A percentile compares a stretch with the other conserved stretches of the same genome.
Conservation (phyloP, 2,113 vertebrate species). For the Sapajus apella region DNA sequence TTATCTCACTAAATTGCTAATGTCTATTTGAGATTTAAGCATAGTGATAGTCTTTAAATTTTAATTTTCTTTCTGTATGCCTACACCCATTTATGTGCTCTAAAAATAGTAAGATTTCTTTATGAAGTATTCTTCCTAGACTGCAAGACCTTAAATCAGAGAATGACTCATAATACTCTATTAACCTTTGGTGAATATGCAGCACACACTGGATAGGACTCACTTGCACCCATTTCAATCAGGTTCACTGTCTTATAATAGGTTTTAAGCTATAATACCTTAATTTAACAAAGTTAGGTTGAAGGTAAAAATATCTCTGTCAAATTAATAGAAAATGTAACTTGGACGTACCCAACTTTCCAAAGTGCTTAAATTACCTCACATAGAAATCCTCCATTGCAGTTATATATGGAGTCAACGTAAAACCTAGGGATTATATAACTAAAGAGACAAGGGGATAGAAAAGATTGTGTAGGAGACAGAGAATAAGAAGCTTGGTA, state of each 20-base stretch:
- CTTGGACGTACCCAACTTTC: background rate
- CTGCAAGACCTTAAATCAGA: background rate
- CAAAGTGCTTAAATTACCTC: background rate
- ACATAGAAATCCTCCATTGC: background rate
- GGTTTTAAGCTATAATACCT: background rate
- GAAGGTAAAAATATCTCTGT: background rate
- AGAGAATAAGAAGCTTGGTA: background rate
- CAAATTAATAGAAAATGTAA: background rate
- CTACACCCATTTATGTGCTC: background rate
- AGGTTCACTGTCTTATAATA: background rate
- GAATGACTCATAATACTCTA: background rate
- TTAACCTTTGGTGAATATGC: background rate
- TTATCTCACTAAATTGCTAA: background rate
- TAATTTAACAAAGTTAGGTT: background rate
- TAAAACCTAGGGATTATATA: background rate
- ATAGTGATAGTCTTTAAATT: background rate
- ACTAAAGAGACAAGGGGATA: background rate
- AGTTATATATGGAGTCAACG: background rate
- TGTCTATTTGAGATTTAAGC: conserved; percentile 1
- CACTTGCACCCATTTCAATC: background rate
- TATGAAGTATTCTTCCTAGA: background rate
- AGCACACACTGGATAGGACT: background rate
- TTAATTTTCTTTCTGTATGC: background rate
- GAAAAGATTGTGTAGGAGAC: background rate
- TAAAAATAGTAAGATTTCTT: background rate